phyloP scores from a whole-genome alignment of 2,797 vertebrate species.

The Thalassophryne amazonica region DNA sequence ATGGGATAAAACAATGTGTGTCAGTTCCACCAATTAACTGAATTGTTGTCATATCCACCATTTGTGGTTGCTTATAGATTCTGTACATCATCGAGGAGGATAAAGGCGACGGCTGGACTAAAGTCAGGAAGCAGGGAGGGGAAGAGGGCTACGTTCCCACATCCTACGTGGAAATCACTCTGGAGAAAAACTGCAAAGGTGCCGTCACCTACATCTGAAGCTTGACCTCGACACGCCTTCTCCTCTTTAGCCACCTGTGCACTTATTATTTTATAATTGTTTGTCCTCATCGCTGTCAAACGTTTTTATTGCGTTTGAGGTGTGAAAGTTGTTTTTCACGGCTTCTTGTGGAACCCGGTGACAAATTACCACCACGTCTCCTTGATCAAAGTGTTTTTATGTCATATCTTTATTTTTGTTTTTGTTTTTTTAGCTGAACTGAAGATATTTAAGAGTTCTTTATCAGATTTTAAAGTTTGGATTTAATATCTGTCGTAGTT shows the following conservation, averaged over 20 bases:
- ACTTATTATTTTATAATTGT: slow-evolving; percentile 6
- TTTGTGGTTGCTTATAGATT: slow-evolving; percentile 48
- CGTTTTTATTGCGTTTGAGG: neutral
- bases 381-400: slow-evolving; percentile 50
- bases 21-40: neutral
- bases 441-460: slow-evolving; percentile 10
- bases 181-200: slow-evolving; percentile 99
- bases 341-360: slow-evolving; percentile 34
- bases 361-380: slow-evolving; percentile 14
- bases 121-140: slow-evolving; percentile 92
- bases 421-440: slow-evolving; percentile 16
- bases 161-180: slow-evolving; percentile 96
- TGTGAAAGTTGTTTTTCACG: neutral
- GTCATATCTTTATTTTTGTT: slow-evolving; percentile 18
- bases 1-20: no score
- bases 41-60: neutral
- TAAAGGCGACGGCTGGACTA: slow-evolving; percentile 98
- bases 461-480: slow-evolving; percentile 32
- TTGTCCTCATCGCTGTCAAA: neutral
- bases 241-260: neutral
- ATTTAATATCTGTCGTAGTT: slow-evolving; percentile 4
- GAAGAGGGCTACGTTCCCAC: slow-evolving; percentile 98
- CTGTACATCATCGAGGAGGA: slow-evolving; percentile 97
- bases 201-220: slow-evolving; percentile 99
- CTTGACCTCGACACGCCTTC: slow-evolving; percentile 21